Evolutionary conservation across 2,888 invertebrate genomes (phyloP).

Genomic region (Sarcophaga carnaria): DNA sequence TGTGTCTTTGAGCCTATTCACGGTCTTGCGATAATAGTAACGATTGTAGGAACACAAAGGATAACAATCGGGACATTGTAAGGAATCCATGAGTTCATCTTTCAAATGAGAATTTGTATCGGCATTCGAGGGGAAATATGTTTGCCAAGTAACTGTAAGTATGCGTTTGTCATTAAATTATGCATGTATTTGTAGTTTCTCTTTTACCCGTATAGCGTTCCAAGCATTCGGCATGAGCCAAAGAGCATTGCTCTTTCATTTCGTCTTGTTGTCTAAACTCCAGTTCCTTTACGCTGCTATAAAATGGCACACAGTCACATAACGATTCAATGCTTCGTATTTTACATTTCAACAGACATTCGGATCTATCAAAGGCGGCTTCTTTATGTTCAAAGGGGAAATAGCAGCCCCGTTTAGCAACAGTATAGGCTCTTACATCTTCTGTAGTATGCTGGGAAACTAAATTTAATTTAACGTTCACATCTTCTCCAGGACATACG

Average conservation of each 20-base stretch:
- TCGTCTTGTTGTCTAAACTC: neutral
- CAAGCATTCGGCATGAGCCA: constrained; percentile 74
- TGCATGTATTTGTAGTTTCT: neutral
- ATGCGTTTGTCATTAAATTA: neutral
- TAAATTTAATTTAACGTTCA: constrained; percentile 68
- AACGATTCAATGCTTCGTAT: constrained; percentile 69
- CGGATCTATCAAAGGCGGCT: constrained; percentile 69
- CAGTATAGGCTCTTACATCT: constrained; percentile 68
- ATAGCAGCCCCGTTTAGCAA: constrained; percentile 74
- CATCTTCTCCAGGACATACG: constrained; percentile 70
- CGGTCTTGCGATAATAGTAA: constrained; percentile 72
- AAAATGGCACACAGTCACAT: constrained; percentile 76
- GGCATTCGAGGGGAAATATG: constrained; percentile 60
- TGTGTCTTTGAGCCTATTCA: constrained; percentile 34
- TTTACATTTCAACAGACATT: constrained; percentile 75
- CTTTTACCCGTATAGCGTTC: constrained; percentile 73
- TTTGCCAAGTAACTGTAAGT: constrained; percentile 69
- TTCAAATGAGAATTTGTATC: constrained; percentile 37
- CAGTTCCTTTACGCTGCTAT: constrained; percentile 64
- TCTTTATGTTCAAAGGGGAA: constrained; percentile 73
- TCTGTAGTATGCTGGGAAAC: constrained; percentile 69
- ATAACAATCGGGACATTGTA: constrained; percentile 73
- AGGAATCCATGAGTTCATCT: constrained; percentile 64
- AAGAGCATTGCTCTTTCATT: constrained; percentile 72
- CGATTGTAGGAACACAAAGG: constrained; percentile 74